These are phyloP conservation scores for Diplolepis rosae DNA, from an alignment of 2,888 invertebrate genomes.

Conservation along the genomic window DNA sequence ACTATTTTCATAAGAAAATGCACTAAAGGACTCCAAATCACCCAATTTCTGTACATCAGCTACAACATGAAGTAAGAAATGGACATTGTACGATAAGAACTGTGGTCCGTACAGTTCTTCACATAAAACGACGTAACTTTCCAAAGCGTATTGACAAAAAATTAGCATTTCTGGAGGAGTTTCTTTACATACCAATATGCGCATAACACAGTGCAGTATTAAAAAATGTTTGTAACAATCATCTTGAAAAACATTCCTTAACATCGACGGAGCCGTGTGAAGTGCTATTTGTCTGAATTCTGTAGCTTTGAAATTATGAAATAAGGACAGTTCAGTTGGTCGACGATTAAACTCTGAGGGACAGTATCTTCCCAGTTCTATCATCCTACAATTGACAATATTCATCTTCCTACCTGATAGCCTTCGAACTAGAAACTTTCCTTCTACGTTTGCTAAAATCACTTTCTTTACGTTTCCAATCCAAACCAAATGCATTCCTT, in stretches of 20 bases:
- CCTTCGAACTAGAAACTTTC: not conserved
- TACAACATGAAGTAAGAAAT: conserved; percentile 4
- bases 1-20: not conserved
- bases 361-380: not conserved
- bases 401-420: not conserved
- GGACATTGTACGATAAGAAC: conserved; percentile 4
- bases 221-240: conserved; percentile 32
- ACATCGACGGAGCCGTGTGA: too few species aligned
- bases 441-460: conserved; percentile 34
- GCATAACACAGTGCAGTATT: conserved; percentile 22
- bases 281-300: too few species aligned
- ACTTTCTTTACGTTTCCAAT: conserved; percentile 39
- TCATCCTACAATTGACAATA: too few species aligned
- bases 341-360: conserved; percentile 38
- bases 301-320: not conserved
- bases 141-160: conserved; percentile 21
- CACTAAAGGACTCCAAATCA: not conserved
- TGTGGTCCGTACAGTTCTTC: not conserved
- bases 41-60: not conserved
- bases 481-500: conserved; percentile 41
- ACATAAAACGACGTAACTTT: not conserved
- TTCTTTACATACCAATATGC: not conserved
- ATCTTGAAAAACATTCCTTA: not conserved
- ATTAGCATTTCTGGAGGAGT: not conserved
- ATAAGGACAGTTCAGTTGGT: conserved; percentile 30